Evolutionary conservation across 2,113 vertebrate genomes (phyloP).

Genomic region (Chamaetylas fuelleborni): DNA sequence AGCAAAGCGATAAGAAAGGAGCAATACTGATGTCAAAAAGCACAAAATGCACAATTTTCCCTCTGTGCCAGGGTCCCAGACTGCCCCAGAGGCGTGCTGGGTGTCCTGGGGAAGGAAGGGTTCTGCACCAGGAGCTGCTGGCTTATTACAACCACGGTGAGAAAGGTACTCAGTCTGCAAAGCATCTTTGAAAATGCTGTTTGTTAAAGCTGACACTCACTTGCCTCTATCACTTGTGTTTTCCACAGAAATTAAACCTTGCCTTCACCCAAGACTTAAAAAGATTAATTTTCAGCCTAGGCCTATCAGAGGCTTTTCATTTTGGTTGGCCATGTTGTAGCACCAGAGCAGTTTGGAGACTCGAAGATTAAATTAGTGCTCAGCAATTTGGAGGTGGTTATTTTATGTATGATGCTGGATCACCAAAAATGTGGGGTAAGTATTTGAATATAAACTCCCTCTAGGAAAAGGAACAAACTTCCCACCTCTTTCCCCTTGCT

Average conservation of each 20-base stretch:
- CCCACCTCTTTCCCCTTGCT: not conserved
- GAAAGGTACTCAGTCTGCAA: not conserved
- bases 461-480: not conserved
- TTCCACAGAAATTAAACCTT: not conserved
- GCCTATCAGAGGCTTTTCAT: not conserved
- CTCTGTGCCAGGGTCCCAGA: not conserved
- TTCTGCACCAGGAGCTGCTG: not conserved
- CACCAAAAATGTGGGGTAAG: not conserved
- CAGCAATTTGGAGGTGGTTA: not conserved
- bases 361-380: not conserved
- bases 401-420: not conserved
- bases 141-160: not conserved
- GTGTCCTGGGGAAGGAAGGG: not conserved
- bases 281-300: not conserved
- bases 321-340: not conserved
- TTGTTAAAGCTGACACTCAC: not conserved
- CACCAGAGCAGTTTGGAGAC: not conserved
- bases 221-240: not conserved
- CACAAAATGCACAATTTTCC: not conserved
- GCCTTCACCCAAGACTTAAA: not conserved
- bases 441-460: not conserved
- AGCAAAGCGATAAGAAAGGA: not conserved
- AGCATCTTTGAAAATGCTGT: not conserved
- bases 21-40: not conserved
- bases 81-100: not conserved